These are phyloP conservation scores for Netelia fuscicornis DNA, from an alignment of 2,888 invertebrate genomes.

Conservation along the genomic window DNA sequence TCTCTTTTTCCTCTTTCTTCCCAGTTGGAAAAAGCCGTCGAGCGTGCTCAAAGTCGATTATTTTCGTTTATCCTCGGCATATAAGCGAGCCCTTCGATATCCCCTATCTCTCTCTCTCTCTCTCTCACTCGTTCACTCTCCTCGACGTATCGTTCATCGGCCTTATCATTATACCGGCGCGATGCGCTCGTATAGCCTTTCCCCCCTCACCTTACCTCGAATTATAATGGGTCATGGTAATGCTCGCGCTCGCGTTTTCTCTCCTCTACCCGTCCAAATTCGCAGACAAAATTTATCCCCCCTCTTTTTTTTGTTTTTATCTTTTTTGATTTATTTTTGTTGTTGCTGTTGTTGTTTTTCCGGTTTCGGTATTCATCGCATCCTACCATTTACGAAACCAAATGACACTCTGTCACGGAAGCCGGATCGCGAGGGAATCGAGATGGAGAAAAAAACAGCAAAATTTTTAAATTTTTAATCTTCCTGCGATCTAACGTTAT, in stretches of 20 bases:
- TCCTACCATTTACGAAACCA: neutral
- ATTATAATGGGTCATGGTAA: slow-evolving; percentile 54
- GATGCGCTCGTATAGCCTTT: slow-evolving; percentile 14
- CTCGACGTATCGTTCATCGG: slow-evolving; percentile 25
- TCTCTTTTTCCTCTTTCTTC: slow-evolving; percentile 1
- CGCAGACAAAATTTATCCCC: slow-evolving; percentile 4
- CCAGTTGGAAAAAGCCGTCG: slow-evolving; percentile 39
- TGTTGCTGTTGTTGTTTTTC: neutral
- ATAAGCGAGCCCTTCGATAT: slow-evolving; percentile 16
- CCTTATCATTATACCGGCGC: slow-evolving; percentile 58
- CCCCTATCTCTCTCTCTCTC: slow-evolving; percentile 10
- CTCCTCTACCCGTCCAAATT: neutral
- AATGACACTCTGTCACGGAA: slow-evolving; percentile 19
- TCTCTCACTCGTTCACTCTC: neutral
- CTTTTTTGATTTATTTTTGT: neutral
- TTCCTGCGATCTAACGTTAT: too few relatives aligned
- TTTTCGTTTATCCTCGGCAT: slow-evolving; percentile 42
- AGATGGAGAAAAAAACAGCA: neutral
- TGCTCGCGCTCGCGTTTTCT: slow-evolving; percentile 11
- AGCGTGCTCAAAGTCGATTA: slow-evolving; percentile 62
- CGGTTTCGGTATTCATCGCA: neutral
- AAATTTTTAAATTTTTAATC: neutral
- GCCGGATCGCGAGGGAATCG: neutral
- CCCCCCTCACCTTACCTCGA: neutral
- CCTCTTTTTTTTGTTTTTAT: neutral